Base-by-base conservation (phyloP, 2,888 invertebrate species). In the Beris chalybata region DNA sequence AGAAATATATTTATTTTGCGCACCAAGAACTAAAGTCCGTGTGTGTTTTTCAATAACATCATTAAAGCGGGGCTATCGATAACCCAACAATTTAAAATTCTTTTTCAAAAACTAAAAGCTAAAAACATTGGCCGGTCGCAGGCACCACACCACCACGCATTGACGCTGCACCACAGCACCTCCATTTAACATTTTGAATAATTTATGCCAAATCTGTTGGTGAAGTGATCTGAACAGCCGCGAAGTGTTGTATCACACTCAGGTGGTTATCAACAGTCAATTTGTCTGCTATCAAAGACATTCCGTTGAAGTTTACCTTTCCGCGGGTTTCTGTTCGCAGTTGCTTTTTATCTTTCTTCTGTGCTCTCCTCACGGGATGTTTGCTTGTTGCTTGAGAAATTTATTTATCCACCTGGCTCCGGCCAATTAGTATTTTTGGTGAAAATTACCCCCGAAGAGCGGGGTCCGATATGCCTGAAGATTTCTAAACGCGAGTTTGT, bases 341-440 rank as follows among this genome's bases (percentile, higher is more conserved):
- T 67, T 67, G 67, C 38, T 31, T 67, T 55, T 67, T 52, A 67
- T 67, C 67, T 67, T 53, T 67, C 57, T 45, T 6, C 61, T 52
- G 61, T 43, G 52, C 30, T 50, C 15, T 50, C 50, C 9, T 43
- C 52, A 44, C 48, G 63, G 64, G 64, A 67, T 67, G 64, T 67
- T 67, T 67, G 64, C 45, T 67, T 64, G 54, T 29, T 38, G 22
- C 22, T 22, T 22, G 61, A 52, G 57, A 64, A 67, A 67, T 64
- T 67, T 67, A 67, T 67, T 61, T 67, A 67, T 67, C 67, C 67
- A 67, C 67, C 67, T 67, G 67, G 67, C 57, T 64, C 6, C 22
- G 59, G 52, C 67, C 63, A 67, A 67, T 67, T 67, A 67, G 64
- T 64, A 47, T 32, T 61, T 31, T 63, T 12, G 50, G 53, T 30